phyloP scores from a whole-genome alignment of 2,797 vertebrate genomes.

The Thamnophis elegans region DNA sequence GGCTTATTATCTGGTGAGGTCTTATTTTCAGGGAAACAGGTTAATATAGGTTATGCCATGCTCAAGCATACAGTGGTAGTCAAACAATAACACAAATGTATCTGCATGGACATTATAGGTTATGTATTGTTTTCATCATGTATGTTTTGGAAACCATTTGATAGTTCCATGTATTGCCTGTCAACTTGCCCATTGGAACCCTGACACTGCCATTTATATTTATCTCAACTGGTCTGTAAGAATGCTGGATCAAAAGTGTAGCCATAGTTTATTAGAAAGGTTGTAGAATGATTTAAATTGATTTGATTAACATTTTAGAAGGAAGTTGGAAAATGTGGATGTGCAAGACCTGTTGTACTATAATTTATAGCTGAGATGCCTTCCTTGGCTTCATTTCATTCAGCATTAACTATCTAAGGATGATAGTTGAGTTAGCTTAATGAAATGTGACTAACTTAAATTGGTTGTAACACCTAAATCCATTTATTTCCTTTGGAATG shows the following conservation, averaged over 20 bases:
- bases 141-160: neutral
- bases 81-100: neutral
- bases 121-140: neutral
- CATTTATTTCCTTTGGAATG: constrained; percentile 72
- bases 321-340: constrained; percentile 52
- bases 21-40: too few relatives aligned
- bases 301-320: neutral
- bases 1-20: too few relatives aligned
- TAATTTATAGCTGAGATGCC: constrained; percentile 55
- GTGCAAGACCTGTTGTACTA: constrained; percentile 25
- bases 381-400: constrained; percentile 64
- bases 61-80: neutral
- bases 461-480: constrained; percentile 72
- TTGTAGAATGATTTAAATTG: neutral
- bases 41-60: neutral
- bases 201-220: neutral
- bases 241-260: neutral
- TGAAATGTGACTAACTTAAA: constrained; percentile 72
- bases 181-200: too few relatives aligned
- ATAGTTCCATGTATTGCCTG: neutral
- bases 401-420: constrained; percentile 63
- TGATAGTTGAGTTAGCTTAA: constrained; percentile 67
- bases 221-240: neutral
- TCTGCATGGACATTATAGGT: too few relatives aligned
- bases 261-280: too few relatives aligned